These are phyloP conservation scores for Naso thynnoides DNA, from an alignment of 2,797 vertebrate genomes.

Conservation along the genomic window DNA sequence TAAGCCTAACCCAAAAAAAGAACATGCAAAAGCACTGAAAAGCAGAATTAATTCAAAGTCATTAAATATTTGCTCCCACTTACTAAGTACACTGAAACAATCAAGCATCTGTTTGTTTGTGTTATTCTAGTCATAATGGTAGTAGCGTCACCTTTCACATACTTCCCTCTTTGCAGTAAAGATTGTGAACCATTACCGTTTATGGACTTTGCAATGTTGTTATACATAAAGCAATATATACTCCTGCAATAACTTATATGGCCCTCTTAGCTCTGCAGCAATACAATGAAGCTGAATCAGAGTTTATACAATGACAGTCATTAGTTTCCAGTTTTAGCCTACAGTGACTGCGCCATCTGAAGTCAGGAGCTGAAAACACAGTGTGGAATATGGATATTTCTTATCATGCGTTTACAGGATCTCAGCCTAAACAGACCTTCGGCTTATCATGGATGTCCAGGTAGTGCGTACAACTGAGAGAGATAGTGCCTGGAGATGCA, in stretches of 20 bases:
- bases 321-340: constrained; percentile 19
- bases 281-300: constrained; percentile 27
- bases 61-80: neutral
- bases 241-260: constrained; percentile 20
- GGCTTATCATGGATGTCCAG: constrained; percentile 75
- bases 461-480: constrained; percentile 61
- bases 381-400: constrained; percentile 62
- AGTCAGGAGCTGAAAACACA: constrained; percentile 26
- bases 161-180: constrained; percentile 25
- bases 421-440: constrained; percentile 61
- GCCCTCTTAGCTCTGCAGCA: constrained; percentile 13
- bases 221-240: constrained; percentile 27
- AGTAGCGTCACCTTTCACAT: constrained; percentile 37
- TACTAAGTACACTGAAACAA: neutral
- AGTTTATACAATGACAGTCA: constrained; percentile 19
- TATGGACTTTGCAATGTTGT: constrained; percentile 27
- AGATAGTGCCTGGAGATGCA: constrained; percentile 67
- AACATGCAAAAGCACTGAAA: neutral
- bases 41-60: neutral
- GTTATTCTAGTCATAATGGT: neutral
- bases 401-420: constrained; percentile 71
- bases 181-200: constrained; percentile 26
- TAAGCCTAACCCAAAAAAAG: neutral
- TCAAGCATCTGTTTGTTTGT: neutral
- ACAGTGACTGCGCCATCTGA: constrained; percentile 31